Conservation (phyloP, 1,140 invertebrate genomes). For the Drosophila nannoptera region DNA sequence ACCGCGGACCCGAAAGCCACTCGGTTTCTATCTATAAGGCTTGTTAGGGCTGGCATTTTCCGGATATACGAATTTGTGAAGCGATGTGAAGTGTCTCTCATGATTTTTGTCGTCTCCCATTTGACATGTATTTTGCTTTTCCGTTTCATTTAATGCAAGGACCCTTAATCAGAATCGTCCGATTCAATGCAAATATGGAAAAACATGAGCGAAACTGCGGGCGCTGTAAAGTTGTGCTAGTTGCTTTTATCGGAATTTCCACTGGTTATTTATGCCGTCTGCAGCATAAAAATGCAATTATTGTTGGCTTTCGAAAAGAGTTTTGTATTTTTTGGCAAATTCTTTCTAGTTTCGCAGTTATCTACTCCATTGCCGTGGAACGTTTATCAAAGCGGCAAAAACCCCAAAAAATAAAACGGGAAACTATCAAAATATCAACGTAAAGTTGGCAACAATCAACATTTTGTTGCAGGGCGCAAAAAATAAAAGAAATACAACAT, state of each 20-base stretch:
- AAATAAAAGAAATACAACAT: slow-evolving; percentile 12
- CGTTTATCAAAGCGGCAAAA: slow-evolving; percentile 35
- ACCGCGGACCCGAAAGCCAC: slow-evolving; percentile 8
- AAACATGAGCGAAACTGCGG: too few relatives aligned
- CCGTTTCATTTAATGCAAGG: too few relatives aligned
- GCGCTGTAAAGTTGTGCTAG: background rate
- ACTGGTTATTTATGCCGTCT: slow-evolving; percentile 45
- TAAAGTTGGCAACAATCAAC: slow-evolving; percentile 39
- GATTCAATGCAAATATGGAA: too few relatives aligned
- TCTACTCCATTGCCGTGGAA: slow-evolving; percentile 10
- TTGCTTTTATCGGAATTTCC: background rate
- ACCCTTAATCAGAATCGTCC: too few relatives aligned
- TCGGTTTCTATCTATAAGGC: background rate
- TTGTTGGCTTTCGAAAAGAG: slow-evolving; percentile 36
- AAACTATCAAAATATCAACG: slow-evolving; percentile 22
- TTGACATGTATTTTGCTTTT: too few relatives aligned
- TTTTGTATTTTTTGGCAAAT: slow-evolving; percentile 21
- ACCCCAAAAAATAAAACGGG: background rate
- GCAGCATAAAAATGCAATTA: slow-evolving; percentile 72
- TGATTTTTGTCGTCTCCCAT: too few relatives aligned
- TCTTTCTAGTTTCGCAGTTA: slow-evolving; percentile 26
- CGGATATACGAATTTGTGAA: too few relatives aligned
- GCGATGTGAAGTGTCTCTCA: too few relatives aligned
- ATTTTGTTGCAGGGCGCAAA: slow-evolving; percentile 18
- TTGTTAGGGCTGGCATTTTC: background rate